Evolutionary conservation across 1,140 invertebrate species (phyloP), one percentile per base, ranked within the genome.

Genomic region (Sipha flava): DNA sequence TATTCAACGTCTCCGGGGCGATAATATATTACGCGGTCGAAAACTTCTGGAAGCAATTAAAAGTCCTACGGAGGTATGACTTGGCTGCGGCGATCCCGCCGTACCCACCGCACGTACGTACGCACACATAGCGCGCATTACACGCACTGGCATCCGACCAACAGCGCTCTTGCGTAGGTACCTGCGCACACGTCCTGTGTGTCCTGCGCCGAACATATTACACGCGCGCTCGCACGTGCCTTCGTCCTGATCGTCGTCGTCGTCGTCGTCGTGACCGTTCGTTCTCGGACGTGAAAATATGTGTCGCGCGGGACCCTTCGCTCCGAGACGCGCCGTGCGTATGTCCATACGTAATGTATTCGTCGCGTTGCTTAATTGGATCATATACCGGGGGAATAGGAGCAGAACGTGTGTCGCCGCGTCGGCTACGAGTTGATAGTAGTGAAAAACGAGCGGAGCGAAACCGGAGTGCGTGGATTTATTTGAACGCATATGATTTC

Each of bases 21-120:
- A 47, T 72, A n/a, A 72, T 72, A 72, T 29, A 72, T 72, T 72
- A 57, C 21, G 43, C 68, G 43, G 45, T 49, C 40, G 45, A 31
- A 57, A 72, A 72, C 68, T 72, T 49, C 45, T 52, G 47, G 70
- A 34, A 73, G 43, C 23, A 73, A 73, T 73, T 73, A 73, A 73
- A 73, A 73, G 70, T 73, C 43, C 70, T 9, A 21, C 47, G 45
- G 29, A 18, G 40, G 9, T 9, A 1, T 1, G 9, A 31, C 3
- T n/a, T 12, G 40, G 45, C 26, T 2, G 14, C 14, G 62, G 3
- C 23, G 26, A 23, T 26, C 52, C 57, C 21, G 26, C 18, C 12
- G 57, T 26, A 26, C 3, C 26, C 57, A 31, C 29, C 57, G 57
- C n/a, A n/a, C n/a, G n/a, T n/a, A n/a, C n/a, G n/a, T n/a, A n/a